Conservation (phyloP, 2,797 vertebrate genomes). For the Channa striata region DNA sequence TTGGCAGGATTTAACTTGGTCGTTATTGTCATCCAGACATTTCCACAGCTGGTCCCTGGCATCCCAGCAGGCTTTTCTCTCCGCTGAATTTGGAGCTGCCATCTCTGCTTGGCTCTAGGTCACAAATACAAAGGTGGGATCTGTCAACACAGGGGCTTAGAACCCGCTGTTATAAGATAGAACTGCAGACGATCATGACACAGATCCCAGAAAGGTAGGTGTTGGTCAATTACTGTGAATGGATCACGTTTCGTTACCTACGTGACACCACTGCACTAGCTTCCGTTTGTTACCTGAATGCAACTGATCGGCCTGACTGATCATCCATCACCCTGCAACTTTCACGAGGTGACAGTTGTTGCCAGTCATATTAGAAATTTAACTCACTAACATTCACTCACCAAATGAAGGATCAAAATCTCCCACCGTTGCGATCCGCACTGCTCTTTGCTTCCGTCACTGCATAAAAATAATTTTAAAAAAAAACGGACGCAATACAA, state of each 20-base stretch:
- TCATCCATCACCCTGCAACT: accelerated
- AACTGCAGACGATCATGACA: background rate
- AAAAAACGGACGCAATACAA: accelerated
- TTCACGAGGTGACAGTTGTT: background rate
- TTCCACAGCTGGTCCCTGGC: slow-evolving; percentile 91
- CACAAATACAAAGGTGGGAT: background rate
- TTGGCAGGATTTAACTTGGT: slow-evolving; percentile 81
- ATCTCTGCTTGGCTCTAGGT: slow-evolving; percentile 70
- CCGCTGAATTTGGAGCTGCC: slow-evolving; percentile 88
- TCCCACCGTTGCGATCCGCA: background rate
- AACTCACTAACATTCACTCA: slow-evolving; percentile 36
- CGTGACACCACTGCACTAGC: background rate
- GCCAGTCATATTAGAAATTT: background rate
- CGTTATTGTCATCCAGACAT: slow-evolving; percentile 87
- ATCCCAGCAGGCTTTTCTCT: slow-evolving; percentile 91
- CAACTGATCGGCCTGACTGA: too few species aligned
- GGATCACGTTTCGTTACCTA: too few species aligned
- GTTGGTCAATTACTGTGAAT: too few species aligned
- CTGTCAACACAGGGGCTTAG: background rate
- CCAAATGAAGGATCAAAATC: background rate
- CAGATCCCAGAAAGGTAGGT: too few species aligned
- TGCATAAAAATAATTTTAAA: slow-evolving; percentile 19
- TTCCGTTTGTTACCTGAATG: background rate
- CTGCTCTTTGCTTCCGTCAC: background rate
- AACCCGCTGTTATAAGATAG: background rate